A percentile compares a stretch with the other conserved stretches of the same genome.
Conservation (phyloP, 2,888 invertebrate genomes). For the Bhutanitis thaidina region DNA sequence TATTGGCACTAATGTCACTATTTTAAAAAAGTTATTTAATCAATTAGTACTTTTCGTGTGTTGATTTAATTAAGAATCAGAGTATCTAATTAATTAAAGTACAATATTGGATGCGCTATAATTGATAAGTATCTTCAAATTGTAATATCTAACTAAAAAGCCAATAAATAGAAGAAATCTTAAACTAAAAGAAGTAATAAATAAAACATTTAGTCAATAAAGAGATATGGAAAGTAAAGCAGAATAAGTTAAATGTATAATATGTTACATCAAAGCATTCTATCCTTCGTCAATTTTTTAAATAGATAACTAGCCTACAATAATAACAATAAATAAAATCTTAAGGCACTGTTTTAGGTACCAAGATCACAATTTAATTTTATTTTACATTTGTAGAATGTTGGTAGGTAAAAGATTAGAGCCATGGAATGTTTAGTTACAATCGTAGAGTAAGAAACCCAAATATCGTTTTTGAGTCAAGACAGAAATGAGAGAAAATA, state of each 20-base stretch:
- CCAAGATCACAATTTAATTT: constrained; percentile 74
- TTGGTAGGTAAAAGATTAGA: constrained; percentile 52
- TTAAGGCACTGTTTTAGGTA: constrained; percentile 76
- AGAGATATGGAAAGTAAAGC: constrained; percentile 30
- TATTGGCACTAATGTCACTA: constrained; percentile 13
- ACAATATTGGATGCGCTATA: not conserved
- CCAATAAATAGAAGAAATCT: constrained; percentile 39
- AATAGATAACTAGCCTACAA: constrained; percentile 71
- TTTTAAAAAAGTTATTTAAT: not conserved
- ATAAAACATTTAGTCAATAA: constrained; percentile 40
- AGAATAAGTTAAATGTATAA: constrained; percentile 51
- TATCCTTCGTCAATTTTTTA: constrained; percentile 58
- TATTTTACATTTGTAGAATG: constrained; percentile 43
- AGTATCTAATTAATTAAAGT: not conserved
- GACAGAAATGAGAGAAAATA: constrained; percentile 40
- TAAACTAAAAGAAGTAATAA: constrained; percentile 40
- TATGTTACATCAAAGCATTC: constrained; percentile 57
- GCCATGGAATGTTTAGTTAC: constrained; percentile 69
- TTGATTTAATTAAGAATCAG: not conserved
- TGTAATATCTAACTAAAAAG: constrained; percentile 13
- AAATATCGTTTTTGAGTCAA: constrained; percentile 42
- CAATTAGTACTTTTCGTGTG: not conserved
- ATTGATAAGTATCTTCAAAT: constrained; percentile 7
- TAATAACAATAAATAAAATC: constrained; percentile 76
- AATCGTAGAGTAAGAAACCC: constrained; percentile 32